Evolutionary conservation across 2,888 invertebrate genomes (phyloP).

Genomic region (Stramonita haemastoma): DNA sequence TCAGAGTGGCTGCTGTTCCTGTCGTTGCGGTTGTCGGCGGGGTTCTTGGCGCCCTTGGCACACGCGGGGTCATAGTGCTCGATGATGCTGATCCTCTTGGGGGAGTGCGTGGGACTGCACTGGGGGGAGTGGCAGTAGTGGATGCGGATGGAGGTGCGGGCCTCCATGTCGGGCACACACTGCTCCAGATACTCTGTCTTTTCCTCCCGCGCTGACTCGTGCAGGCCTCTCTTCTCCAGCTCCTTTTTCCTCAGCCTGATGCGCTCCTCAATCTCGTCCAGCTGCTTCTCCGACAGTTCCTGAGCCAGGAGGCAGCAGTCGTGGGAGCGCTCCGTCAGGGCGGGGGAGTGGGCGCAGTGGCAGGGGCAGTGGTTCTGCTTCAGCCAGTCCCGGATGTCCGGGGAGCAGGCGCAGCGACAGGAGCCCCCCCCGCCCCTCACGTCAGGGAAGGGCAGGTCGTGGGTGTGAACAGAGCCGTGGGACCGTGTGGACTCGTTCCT

Average conservation of each 20-base stretch:
- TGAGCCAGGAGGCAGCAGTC: background rate
- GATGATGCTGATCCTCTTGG: background rate
- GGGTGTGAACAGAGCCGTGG: background rate
- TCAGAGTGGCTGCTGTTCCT: background rate
- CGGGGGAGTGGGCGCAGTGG: background rate
- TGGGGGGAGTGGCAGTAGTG: background rate
- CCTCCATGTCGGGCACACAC: background rate
- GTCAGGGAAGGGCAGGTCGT: background rate
- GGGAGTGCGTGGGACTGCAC: background rate
- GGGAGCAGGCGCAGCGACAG: background rate
- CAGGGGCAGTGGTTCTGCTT: background rate
- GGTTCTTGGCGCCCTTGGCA: background rate
- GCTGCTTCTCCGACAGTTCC: background rate
- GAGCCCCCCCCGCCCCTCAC: background rate
- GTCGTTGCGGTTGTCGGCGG: background rate
- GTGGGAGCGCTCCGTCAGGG: background rate
- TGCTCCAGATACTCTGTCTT: background rate
- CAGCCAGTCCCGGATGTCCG: background rate
- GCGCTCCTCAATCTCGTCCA: conserved; percentile 7
- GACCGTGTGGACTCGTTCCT: too few relatives aligned
- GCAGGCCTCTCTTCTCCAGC: background rate
- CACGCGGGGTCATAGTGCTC: background rate
- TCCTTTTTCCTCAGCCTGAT: background rate
- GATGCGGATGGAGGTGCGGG: background rate
- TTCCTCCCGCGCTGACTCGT: background rate